Base-by-base conservation (phyloP, 2,113 vertebrate genomes). In the Phyllostomus hastatus region DNA sequence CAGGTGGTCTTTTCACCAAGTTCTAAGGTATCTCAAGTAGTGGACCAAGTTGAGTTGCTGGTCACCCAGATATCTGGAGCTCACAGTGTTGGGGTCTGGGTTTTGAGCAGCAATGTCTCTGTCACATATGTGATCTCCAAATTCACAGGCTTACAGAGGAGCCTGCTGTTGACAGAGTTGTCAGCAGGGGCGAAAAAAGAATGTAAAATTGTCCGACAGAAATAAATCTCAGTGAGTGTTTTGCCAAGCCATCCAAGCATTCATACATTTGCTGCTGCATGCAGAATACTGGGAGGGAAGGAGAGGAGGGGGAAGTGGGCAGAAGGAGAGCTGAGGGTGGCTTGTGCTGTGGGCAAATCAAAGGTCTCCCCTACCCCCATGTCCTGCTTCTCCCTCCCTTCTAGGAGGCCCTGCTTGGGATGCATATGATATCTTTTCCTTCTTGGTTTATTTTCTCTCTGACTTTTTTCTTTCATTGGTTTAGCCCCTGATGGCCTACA, bases 211-310 rank as follows among this genome's bases (percentile, higher is more conserved):
- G 50, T 95, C 50, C 43, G 69, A 88, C 19, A 95, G 84, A 93
- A 96, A 96, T 92, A 94, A 86, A 94, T 94, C 70, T 90, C 31
- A 0, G n/a, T 59, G 64, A 79, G 38, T 73, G 52, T 92, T 96
- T 92, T 61, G 54, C 93, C 93, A 96, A 46, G 64, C 48, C 76
- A 52, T n/a, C n/a, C 76, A 72, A 76, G 66, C 69, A 64, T 61
- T 83, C 85, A 38, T 61, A 61, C 66, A 57, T n/a, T 46, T 78
- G 66, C 66, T 67, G 41, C 75, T 95, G 52, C 41, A 48, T 69
- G 61, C 24, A 54, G 76, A 54, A 78, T 5, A 4, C 10, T 14
- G 20, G 38, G 43, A 57, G 5, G 17, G 69, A 10, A 57, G 43
- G 57, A 1, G 11, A 31, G 28, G 50, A 35, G 41, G 50, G 1